A percentile compares a stretch with the other conserved stretches of the same genome.
Evolutionary conservation across 92 coral and sea anemone species (phyloP).

Genomic region (Porites rus): DNA sequence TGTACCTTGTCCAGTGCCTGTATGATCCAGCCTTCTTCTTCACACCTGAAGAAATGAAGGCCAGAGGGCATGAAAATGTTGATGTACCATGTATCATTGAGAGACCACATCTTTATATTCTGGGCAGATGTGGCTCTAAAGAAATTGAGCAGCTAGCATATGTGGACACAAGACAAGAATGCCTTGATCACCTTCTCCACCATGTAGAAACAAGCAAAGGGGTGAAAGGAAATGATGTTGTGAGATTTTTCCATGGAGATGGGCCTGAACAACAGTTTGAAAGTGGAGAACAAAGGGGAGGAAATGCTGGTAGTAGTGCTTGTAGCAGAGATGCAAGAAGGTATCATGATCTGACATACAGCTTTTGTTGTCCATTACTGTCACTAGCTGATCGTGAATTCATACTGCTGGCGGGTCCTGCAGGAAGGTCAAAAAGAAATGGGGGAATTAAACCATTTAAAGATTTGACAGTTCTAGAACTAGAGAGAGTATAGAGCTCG

Average conservation of each 20-base stretch:
- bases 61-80: neutral
- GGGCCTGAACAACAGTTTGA: slow-evolving; percentile 58
- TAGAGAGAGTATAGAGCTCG: slow-evolving; percentile 48
- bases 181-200: neutral
- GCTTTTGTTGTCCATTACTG: slow-evolving; percentile 29
- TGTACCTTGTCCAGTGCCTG: neutral
- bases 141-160: slow-evolving; percentile 8
- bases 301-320: slow-evolving; percentile 42
- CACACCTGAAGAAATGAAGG: slow-evolving; percentile 2
- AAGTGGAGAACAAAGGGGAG: slow-evolving; percentile 50
- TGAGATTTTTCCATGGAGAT: slow-evolving; percentile 71
- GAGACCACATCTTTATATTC: neutral
- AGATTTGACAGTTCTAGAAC: slow-evolving; percentile 44
- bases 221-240: slow-evolving; percentile 45
- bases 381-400: slow-evolving; percentile 39
- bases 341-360: slow-evolving; percentile 29
- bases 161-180: neutral
- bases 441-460: slow-evolving; percentile 52
- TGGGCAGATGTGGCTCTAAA: slow-evolving; percentile 1
- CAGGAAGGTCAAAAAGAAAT: slow-evolving; percentile 46
- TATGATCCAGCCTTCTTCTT: slow-evolving; percentile 12
- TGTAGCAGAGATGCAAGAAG: slow-evolving; percentile 55
- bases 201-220: slow-evolving; percentile 11
- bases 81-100: slow-evolving; percentile 2
- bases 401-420: slow-evolving; percentile 35